Conservation (phyloP, 2,113 vertebrate species). For the Synchiropus splendidus region DNA sequence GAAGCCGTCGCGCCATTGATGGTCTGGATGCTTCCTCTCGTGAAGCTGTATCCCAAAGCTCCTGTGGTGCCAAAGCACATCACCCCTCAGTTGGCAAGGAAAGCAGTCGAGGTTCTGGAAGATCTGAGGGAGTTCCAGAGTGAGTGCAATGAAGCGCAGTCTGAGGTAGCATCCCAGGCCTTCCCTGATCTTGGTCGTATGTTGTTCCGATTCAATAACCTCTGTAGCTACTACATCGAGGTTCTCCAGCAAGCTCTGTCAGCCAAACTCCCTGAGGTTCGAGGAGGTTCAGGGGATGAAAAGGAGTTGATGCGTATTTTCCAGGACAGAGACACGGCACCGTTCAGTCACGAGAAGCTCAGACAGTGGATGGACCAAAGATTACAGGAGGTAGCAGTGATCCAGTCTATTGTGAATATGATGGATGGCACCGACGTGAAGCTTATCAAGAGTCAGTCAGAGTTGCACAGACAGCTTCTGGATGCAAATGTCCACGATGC, state of each 20-base stretch:
- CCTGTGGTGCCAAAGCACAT: not conserved
- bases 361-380: not conserved
- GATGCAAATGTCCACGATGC: not conserved
- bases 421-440: not conserved
- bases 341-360: not conserved
- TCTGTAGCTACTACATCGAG: not conserved
- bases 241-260: not conserved
- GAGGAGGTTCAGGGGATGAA: not conserved
- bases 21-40: conserved; percentile 1
- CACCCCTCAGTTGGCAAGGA: not conserved
- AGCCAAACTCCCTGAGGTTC: not conserved
- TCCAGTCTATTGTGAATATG: not conserved
- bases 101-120: not conserved
- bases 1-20: not conserved
- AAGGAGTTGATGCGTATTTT: not conserved
- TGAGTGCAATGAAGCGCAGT: not conserved
- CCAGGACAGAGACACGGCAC: not conserved
- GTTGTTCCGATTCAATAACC: not conserved
- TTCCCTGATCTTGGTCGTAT: not conserved
- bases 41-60: not conserved
- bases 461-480: not conserved
- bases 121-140: not conserved
- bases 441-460: not conserved
- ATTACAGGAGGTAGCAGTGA: not conserved
- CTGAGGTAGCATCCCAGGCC: too few relatives aligned